phyloP scores from a whole-genome alignment of 1,140 invertebrate species.

The Polyergus mexicanus region DNA sequence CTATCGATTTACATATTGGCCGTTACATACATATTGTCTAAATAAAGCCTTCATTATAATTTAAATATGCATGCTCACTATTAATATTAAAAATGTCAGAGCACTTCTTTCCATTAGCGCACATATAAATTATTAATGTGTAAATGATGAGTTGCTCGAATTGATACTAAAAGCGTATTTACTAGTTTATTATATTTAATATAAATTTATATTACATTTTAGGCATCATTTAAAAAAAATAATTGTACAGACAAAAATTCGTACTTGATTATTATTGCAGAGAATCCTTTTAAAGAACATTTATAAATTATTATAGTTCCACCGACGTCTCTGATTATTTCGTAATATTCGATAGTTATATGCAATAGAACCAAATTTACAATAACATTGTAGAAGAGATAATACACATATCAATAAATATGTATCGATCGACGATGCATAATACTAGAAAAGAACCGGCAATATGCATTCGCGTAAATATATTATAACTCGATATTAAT shows the following conservation, averaged over 20 bases:
- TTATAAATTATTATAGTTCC: conserved; percentile 1
- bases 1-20: conserved; percentile 20
- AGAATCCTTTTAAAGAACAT: neutral
- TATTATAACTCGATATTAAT: conserved; percentile 33
- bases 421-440: neutral
- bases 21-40: neutral
- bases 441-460: conserved; percentile 11
- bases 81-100: conserved; percentile 44
- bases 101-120: conserved; percentile 46
- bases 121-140: conserved; percentile 27
- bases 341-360: neutral
- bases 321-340: conserved; percentile 26
- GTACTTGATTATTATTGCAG: conserved; percentile 11
- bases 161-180: conserved; percentile 50
- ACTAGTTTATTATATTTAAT: conserved; percentile 45
- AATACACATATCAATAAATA: conserved; percentile 23
- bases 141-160: conserved; percentile 31
- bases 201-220: conserved; percentile 28
- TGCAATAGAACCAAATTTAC: conserved; percentile 42
- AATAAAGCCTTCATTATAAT: conserved; percentile 1
- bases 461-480: conserved; percentile 41
- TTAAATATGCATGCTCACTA: conserved; percentile 34
- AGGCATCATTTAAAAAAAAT: conserved; percentile 11
- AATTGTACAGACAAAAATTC: neutral
- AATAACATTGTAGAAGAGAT: conserved; percentile 51